A percentile compares a stretch with the other conserved stretches of the same genome.
These are phyloP conservation scores for Trachemys scripta DNA, from an alignment of 2,113 vertebrate species.

Conservation along the genomic window DNA sequence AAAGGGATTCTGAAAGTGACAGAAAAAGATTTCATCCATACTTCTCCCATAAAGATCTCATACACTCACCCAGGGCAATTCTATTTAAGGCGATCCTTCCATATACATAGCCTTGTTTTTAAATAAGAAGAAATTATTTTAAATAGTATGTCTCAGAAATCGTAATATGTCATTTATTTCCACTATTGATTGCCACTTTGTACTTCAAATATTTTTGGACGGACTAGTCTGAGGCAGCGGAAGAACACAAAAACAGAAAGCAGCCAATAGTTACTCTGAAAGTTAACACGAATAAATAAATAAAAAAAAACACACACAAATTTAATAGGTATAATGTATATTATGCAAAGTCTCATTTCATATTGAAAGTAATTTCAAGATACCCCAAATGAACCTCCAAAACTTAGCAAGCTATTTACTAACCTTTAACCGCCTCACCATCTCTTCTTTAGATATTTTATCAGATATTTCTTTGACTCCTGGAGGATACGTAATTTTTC, in stretches of 20 bases:
- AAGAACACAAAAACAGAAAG: not conserved
- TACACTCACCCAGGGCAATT: not conserved
- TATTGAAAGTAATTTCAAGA: not conserved
- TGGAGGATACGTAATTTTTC: slow-evolving; percentile 98
- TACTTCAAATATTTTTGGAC: not conserved
- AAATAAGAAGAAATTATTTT: not conserved
- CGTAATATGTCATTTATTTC: not conserved
- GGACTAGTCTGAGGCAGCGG: not conserved
- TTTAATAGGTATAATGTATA: fast-evolving
- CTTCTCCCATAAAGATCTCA: not conserved
- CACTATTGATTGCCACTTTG: not conserved
- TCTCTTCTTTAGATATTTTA: slow-evolving; percentile 99
- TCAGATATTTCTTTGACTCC: slow-evolving; percentile 99
- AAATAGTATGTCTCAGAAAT: not conserved
- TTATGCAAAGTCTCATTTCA: fast-evolving
- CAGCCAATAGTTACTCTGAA: not conserved
- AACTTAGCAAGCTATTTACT: slow-evolving; percentile 46
- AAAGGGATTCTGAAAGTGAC: not conserved
- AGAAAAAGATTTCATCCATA: not conserved
- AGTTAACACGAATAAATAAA: fast-evolving
- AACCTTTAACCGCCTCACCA: slow-evolving; percentile 98
- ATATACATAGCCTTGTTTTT: not conserved
- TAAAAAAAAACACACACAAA: not conserved
- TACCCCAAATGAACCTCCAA: not conserved
- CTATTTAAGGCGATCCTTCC: not conserved